A percentile compares a stretch with the other conserved stretches of the same genome.
phyloP scores from a whole-genome alignment of 2,797 vertebrate species.

The Phoeniculus purpureus region DNA sequence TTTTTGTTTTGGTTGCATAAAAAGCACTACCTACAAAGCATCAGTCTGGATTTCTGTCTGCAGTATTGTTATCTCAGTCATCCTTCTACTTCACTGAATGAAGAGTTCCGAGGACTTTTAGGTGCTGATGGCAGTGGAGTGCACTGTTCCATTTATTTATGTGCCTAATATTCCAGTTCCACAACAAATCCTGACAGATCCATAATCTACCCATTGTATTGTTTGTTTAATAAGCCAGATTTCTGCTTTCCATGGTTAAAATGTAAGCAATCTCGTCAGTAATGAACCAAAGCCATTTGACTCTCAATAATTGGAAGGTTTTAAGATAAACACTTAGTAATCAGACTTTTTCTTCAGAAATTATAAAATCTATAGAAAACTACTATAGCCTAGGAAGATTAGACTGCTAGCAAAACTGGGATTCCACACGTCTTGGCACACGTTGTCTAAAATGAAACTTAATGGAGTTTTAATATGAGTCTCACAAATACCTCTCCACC shows the following conservation, averaged over 20 bases:
- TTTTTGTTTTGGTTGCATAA: neutral
- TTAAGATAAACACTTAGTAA: neutral
- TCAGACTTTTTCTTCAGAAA: neutral
- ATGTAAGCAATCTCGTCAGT: neutral
- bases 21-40: slow-evolving; percentile 19
- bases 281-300: neutral
- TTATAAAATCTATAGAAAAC: neutral
- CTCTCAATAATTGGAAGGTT: neutral
- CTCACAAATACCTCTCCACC: neutral
- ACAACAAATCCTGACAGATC: neutral
- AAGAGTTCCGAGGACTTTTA: neutral
- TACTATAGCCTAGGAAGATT: neutral
- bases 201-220: neutral
- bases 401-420: neutral
- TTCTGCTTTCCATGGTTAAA: neutral
- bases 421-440: neutral
- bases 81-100: slow-evolving; percentile 7
- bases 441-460: neutral
- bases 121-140: neutral
- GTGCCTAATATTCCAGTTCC: neutral
- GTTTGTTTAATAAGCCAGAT: neutral
- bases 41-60: slow-evolving; percentile 5
- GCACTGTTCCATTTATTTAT: neutral
- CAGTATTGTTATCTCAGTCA: slow-evolving; percentile 12
- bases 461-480: neutral